Evolutionary conservation across 2,113 vertebrate genomes (phyloP).

Genomic region (Nerophis ophidion): DNA sequence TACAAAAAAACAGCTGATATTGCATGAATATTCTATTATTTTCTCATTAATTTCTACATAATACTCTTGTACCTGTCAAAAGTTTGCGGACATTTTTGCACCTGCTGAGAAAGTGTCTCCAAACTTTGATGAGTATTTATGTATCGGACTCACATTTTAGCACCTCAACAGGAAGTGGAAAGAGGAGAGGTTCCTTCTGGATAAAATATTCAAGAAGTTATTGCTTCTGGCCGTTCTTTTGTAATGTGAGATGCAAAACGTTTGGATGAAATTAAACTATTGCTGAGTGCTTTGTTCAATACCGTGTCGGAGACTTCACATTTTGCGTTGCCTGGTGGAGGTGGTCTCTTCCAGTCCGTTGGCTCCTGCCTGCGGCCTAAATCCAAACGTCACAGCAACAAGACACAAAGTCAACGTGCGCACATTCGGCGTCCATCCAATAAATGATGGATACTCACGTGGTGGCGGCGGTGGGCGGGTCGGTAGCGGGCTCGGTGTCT

Average conservation of each 20-base stretch:
- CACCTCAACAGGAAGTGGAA: slow-evolving; percentile 20
- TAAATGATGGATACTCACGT: slow-evolving; percentile 69
- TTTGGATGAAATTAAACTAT: slow-evolving; percentile 4
- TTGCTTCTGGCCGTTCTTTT: slow-evolving; percentile 10
- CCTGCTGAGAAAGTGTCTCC: not conserved
- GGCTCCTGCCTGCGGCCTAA: slow-evolving; percentile 52
- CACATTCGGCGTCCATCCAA: too few species aligned
- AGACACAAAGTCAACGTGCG: not conserved
- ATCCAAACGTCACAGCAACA: not conserved
- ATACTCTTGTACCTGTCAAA: too few species aligned
- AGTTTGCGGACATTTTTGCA: not conserved
- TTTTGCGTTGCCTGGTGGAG: slow-evolving; percentile 59
- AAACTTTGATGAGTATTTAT: too few species aligned
- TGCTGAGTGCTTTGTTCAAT: slow-evolving; percentile 2
- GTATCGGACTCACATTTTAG: not conserved
- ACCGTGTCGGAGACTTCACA: slow-evolving; percentile 18
- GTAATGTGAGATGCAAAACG: not conserved
- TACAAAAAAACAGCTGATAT: too few species aligned
- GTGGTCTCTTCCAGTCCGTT: slow-evolving; percentile 34
- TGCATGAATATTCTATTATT: too few species aligned
- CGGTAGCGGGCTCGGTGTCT: slow-evolving; percentile 62
- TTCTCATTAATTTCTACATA: too few species aligned
- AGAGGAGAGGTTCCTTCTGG: fast-evolving
- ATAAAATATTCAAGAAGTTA: not conserved
- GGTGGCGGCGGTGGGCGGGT: slow-evolving; percentile 26